Conservation (phyloP, 2,113 vertebrate genomes). For the Astatotilapia flaviijosephi region DNA sequence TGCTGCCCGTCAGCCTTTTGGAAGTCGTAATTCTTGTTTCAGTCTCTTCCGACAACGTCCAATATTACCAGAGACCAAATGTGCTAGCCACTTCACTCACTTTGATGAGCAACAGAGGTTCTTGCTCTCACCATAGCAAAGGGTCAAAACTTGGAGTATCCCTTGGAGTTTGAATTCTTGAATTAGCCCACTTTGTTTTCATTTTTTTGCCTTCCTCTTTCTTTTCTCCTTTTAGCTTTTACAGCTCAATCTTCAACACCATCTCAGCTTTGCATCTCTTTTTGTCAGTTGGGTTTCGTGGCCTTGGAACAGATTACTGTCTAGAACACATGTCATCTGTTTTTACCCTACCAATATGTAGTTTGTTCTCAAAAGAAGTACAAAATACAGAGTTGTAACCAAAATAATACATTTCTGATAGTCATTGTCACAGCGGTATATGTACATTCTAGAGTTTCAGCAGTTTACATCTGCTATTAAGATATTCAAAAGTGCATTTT, state of each 20-base stretch:
- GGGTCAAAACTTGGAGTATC: background rate
- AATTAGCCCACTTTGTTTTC: background rate
- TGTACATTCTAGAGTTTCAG: background rate
- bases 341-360: background rate
- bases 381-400: background rate
- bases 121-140: background rate
- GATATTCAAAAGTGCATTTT: background rate
- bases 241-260: background rate
- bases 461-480: background rate
- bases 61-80: background rate
- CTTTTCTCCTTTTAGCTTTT: background rate
- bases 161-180: background rate
- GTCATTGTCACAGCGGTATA: background rate
- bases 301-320: background rate
- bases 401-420: background rate
- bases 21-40: background rate
- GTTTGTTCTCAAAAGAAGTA: background rate
- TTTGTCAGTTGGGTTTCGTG: background rate
- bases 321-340: background rate
- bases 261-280: background rate
- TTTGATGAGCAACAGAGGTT: background rate
- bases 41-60: background rate
- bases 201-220: background rate
- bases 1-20: background rate
- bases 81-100: background rate